Conservation (phyloP, 2,797 vertebrate genomes). For the Brachyrhaphis roseni region DNA sequence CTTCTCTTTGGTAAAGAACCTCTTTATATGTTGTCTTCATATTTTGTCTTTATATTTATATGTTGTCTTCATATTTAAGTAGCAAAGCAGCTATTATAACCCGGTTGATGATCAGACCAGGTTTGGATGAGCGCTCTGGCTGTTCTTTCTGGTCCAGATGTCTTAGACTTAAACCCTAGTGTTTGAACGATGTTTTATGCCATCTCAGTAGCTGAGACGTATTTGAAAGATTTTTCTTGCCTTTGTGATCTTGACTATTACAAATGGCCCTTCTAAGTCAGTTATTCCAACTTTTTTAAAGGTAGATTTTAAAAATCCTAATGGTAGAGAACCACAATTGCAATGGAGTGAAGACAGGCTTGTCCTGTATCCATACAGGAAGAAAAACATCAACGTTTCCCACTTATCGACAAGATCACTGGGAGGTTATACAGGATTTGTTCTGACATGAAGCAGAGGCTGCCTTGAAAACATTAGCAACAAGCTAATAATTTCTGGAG, state of each 20-base stretch:
- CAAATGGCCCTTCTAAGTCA: not conserved
- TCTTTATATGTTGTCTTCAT: not conserved
- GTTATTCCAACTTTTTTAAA: not conserved
- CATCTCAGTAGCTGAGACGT: not conserved
- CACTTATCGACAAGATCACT: not conserved
- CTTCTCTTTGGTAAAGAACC: not conserved
- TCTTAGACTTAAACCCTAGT: not conserved
- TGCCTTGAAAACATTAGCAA: not conserved
- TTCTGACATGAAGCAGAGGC: not conserved
- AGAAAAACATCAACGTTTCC: not conserved
- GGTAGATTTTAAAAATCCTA: not conserved
- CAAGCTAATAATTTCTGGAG: not conserved
- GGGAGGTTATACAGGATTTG: not conserved
- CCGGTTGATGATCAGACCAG: not conserved
- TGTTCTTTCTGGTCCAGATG: not conserved
- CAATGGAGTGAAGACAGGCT: not conserved
- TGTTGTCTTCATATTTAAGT: not conserved
- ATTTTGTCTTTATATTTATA: not conserved
- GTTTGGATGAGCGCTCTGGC: not conserved
- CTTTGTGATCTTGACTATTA: not conserved
- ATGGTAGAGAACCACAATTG: not conserved
- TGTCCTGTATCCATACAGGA: not conserved
- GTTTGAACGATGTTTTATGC: not conserved
- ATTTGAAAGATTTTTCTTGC: not conserved
- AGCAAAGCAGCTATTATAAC: not conserved